These are phyloP conservation scores for Denticeps clupeoides DNA, from an alignment of 2,797 vertebrate species.

Conservation along the genomic window DNA sequence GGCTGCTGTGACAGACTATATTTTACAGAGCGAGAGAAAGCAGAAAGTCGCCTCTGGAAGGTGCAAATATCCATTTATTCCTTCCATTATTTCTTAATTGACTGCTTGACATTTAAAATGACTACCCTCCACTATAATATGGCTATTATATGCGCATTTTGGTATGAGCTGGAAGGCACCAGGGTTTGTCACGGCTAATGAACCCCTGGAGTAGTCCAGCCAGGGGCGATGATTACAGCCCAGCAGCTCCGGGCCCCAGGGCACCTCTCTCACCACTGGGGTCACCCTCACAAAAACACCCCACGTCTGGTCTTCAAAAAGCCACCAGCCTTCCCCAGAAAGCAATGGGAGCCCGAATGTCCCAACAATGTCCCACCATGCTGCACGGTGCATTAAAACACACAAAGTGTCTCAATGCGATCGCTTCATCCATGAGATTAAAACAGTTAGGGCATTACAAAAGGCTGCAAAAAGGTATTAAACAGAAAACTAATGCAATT, in stretches of 20 bases:
- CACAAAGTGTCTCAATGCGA: background rate
- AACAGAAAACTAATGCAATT: no score
- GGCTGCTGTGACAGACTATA: no score
- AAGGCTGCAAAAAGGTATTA: no score
- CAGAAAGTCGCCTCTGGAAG: no score
- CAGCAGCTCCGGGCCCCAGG: conserved; percentile 11
- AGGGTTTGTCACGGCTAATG: conserved; percentile 49
- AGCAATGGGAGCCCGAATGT: background rate
- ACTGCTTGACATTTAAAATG: conserved; percentile 10
- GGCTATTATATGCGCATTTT: conserved; percentile 34
- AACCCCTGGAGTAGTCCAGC: conserved; percentile 45
- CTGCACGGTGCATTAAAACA: background rate
- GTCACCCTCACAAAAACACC: background rate
- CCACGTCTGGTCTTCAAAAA: background rate
- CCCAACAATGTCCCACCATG: background rate
- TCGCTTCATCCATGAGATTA: background rate
- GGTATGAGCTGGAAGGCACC: conserved; percentile 38
- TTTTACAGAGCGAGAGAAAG: no score
- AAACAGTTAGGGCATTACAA: no score
- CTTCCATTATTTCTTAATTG: conserved; percentile 20
- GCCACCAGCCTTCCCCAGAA: background rate
- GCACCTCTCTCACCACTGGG: conserved; percentile 1
- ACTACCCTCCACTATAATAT: background rate
- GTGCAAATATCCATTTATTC: no score
- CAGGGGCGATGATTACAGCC: conserved; percentile 36